Percentiles rank a stretch among this genome's conserved stretches.
Evolutionary conservation across 2,888 invertebrate genomes (phyloP).

Genomic region (Heliconius hortense): DNA sequence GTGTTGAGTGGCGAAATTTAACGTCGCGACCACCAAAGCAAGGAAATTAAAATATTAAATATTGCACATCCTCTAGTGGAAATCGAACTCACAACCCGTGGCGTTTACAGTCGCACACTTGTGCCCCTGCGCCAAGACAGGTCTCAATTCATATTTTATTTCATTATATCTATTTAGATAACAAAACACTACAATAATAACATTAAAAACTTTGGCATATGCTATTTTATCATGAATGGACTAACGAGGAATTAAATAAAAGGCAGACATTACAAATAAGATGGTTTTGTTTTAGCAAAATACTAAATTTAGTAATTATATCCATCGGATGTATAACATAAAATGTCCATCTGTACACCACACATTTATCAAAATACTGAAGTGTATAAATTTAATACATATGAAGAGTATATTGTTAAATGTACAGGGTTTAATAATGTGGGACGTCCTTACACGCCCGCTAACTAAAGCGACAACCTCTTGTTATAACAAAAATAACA

Average conservation of each 20-base stretch:
- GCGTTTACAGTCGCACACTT: no score
- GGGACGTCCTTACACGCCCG: not conserved
- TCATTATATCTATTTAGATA: no score
- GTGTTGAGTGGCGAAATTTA: no score
- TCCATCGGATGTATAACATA: constrained; percentile 18
- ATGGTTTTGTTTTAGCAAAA: constrained; percentile 25
- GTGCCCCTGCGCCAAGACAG: no score
- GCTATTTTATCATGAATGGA: not conserved
- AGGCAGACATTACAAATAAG: constrained; percentile 19
- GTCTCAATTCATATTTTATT: no score
- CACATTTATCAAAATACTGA: constrained; percentile 7
- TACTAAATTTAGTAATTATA: constrained; percentile 22
- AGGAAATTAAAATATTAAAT: no score
- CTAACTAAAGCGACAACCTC: constrained; percentile 3
- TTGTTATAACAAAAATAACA: constrained; percentile 30
- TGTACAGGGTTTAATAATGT: not conserved
- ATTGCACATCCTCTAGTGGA: no score
- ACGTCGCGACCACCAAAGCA: no score
- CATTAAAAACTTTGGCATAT: not conserved
- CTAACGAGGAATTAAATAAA: constrained; percentile 18
- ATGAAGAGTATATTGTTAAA: constrained; percentile 17
- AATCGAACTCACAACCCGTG: no score
- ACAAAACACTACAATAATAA: not conserved
- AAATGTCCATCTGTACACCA: constrained; percentile 10
- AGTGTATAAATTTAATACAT: not conserved